A percentile compares a stretch with the other conserved stretches of the same genome.
Conservation (phyloP, 2,113 vertebrate genomes). For the Otolemur garnettii region DNA sequence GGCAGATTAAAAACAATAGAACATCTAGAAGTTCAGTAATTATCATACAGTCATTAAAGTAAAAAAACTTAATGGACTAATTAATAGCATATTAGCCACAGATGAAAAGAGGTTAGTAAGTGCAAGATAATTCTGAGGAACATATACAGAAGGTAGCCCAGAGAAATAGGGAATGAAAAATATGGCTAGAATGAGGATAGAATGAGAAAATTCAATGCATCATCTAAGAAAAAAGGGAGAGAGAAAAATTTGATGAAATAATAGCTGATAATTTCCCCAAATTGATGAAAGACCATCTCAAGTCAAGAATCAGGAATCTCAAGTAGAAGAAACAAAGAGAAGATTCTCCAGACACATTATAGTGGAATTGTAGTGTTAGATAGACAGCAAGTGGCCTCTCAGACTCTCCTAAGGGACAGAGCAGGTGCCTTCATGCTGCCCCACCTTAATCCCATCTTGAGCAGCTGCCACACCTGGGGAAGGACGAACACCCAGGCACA, state of each 20-base stretch:
- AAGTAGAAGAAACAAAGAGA: constrained; percentile 32
- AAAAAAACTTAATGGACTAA: background rate
- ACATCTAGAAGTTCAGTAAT: background rate
- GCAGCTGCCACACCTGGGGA: no score
- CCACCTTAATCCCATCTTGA: no score
- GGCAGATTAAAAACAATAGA: background rate
- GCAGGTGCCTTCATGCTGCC: no score
- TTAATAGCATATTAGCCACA: background rate
- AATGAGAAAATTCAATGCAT: background rate
- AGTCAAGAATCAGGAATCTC: background rate
- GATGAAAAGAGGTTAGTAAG: background rate
- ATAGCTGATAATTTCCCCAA: constrained; percentile 11
- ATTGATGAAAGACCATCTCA: constrained; percentile 9
- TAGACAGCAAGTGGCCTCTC: no score
- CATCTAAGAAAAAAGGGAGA: constrained; percentile 15
- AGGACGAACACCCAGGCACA: no score
- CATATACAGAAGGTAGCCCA: background rate
- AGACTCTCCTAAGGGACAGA: no score
- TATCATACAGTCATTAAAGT: constrained; percentile 25
- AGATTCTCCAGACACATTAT: background rate
- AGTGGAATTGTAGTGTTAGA: background rate
- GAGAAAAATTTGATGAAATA: constrained; percentile 8
- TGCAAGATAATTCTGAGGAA: background rate
- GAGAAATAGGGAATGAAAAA: background rate
- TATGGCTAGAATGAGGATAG: constrained; percentile 7